Base-by-base conservation (phyloP, 2,113 vertebrate species). In the Lepisosteus osseus region DNA sequence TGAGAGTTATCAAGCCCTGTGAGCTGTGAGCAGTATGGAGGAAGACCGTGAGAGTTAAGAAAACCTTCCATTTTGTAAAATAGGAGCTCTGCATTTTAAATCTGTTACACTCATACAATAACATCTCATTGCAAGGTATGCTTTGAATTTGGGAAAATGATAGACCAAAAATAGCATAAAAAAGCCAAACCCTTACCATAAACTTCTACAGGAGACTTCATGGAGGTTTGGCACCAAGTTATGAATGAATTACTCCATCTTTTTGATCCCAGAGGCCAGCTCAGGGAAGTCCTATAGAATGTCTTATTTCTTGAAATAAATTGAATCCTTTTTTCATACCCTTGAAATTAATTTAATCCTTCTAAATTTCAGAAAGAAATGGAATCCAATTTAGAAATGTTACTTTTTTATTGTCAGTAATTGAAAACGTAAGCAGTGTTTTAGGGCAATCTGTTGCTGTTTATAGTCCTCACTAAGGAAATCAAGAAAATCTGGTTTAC, bases 221-320 rank as follows among this genome's bases (percentile, higher is more conserved):
- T 14, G 43, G 61, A 69, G 63, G 6, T 70, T 68, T 56, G 69
- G 73, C 65, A 76, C 76, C 66, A 73, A 78, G 80, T 71, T 77
- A 45, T 54, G 3, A 72, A 82, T 79, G 62, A 81, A 83, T 86
- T 78, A 69, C 73, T 74, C 74, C 69, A 62, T 82, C 69, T 74
- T 63, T 76, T 43, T 44, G n/a, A 62, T 57, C 40, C 42, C 56
- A 63, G 47, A 61, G 47, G 47, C 59, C 57, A 68, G 56, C 29
- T 17, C 72, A 62, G 29, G 61, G 63, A 9, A 29, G 42, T 54
- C 56, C 57, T 17, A 5, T 6, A 41, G 56, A 51, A 68, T 13
- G 45, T 45, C 65, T n/a, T 51, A 66, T 7, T 17, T 14, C 54
- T 56, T 54, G 17, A 68, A 61, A 73, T 73, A 73, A 67, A 67